Base-by-base conservation (phyloP, 53 echinoderm and acorn worm species). In the Paracentrotus lividus region DNA sequence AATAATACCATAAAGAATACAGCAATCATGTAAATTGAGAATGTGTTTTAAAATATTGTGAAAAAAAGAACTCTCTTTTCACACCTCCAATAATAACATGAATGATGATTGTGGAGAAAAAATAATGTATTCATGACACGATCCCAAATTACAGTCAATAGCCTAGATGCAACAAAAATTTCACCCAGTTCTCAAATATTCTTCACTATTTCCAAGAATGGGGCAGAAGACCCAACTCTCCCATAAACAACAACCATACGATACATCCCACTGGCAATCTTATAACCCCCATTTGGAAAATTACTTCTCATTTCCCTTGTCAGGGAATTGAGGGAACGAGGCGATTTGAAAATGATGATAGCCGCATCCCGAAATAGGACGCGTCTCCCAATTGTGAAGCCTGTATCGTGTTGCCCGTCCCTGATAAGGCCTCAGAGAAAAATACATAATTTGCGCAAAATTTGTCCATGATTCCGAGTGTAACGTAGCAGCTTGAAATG, bases 291-390 rank as follows among this genome's bases (percentile, higher is more conserved):
- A 65, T 65, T 89, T 89, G 66, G 89, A 44, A 89, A 89, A 89
- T 89, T 89, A 89, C 89, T 64, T 44, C 89, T 89, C 89, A 89
- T 89, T 89, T 89, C 64, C 57, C 89, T 89, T 89, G 89, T 89
- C 89, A 89, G 61, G 60, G 42, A 64, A 44, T 38, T 56, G 89
- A 64, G 42, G 29, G 87, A 57, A 64, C 43, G 64, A 64, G 64
- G 89, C 57, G 64, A 89, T 89, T 42, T 44, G 89, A 29, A 44
- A 65, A 60, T 89, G 89, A 89, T 89, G 89, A 89, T 89, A 89
- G 89, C 64, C 26, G n/a, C 65, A 26, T 58, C 42, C 65, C 24
- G 44, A 89, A 64, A 89, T 89, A 89, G 40, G 57, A 89, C 20
- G 64, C 89, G 20, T 38, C 64, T 57, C 47, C 64, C 27, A 43